Evolutionary conservation across 2,113 vertebrate species (phyloP).

Genomic region (Peromyscus californicus): DNA sequence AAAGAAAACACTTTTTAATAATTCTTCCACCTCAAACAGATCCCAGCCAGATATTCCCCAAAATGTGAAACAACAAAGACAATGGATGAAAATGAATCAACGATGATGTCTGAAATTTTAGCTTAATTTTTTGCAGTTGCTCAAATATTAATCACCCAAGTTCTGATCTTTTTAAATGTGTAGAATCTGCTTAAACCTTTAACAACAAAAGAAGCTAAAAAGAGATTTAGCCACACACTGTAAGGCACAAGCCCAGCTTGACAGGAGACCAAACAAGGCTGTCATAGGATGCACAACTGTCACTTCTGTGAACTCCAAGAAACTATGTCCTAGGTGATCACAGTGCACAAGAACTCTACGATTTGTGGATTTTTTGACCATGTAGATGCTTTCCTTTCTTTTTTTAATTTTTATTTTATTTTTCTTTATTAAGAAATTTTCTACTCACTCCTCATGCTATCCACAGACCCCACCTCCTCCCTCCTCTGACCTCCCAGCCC

Average conservation of each 20-base stretch:
- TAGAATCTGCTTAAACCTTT: slow-evolving; percentile 63
- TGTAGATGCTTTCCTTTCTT: fast-evolving
- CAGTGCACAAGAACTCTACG: not conserved
- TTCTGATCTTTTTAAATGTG: slow-evolving; percentile 75
- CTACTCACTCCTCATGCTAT: too few species aligned
- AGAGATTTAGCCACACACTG: slow-evolving; percentile 1
- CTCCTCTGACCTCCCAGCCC: too few species aligned
- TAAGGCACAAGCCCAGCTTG: not conserved
- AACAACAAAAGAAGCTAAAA: slow-evolving; percentile 63
- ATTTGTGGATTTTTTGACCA: too few species aligned
- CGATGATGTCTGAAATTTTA: slow-evolving; percentile 58
- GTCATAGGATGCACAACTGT: not conserved
- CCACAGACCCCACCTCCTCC: too few species aligned
- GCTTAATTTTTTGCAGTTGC: slow-evolving; percentile 70
- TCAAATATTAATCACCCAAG: slow-evolving; percentile 80
- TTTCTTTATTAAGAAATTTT: too few species aligned
- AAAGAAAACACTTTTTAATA: slow-evolving; percentile 69
- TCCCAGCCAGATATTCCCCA: slow-evolving; percentile 63
- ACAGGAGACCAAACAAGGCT: not conserved
- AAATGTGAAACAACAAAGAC: slow-evolving; percentile 73
- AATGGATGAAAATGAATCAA: slow-evolving; percentile 68
- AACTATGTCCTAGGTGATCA: not conserved
- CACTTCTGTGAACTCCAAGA: not conserved
- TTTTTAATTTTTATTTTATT: too few species aligned
- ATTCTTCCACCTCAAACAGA: slow-evolving; percentile 68